Evolutionary conservation across 2,888 invertebrate genomes (phyloP), one percentile per base, ranked within the genome.

Genomic region (Sinohyriopsis cumingii): DNA sequence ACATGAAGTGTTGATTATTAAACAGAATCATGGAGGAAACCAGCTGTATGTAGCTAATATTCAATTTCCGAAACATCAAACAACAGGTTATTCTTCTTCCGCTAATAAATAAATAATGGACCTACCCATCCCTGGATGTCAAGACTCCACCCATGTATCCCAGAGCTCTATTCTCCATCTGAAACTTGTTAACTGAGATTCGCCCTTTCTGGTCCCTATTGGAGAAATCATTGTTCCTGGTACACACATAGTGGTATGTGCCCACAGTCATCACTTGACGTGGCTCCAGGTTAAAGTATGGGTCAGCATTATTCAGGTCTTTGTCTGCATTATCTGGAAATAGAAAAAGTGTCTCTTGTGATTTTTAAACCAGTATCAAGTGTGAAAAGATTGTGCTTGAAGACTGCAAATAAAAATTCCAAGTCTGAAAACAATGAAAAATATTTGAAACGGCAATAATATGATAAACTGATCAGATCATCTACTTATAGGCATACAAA

Each of bases 211-310:
- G 90, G 71, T 88, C 88, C 20, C 90, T 77, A 72, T 89, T 90
- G 7, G 89, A 86, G 80, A 90, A 90, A 78, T 89, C 86, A 75
- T 90, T 90, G 80, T 90, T 90, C 55, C 89, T 81, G 2, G 89
- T 89, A 66, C 85, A 84, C 82, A 90, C 84, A 74, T 86, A 89
- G 65, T 89, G 86, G 73, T 84, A 88, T 3, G 84, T 84, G 2
- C 88, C 88, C 3, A 76, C 53, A 55, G 75, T 71, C 0, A 82
- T 84, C 15, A 89, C 78, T 72, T 86, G 81, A 18, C 83, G 67
- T 1, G 87, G 84, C 4, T 85, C 88, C 45, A 89, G 85, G 77
- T 90, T 87, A 80, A 88, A 90, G 72, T 90, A 89, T 20, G 89
- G 88, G 19, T 88, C 87, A 18, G 89, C 89, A 73, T 90, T 87